These are phyloP conservation scores for Drosophila pectinifera DNA, from an alignment of 1,140 invertebrate species.

Conservation along the genomic window DNA sequence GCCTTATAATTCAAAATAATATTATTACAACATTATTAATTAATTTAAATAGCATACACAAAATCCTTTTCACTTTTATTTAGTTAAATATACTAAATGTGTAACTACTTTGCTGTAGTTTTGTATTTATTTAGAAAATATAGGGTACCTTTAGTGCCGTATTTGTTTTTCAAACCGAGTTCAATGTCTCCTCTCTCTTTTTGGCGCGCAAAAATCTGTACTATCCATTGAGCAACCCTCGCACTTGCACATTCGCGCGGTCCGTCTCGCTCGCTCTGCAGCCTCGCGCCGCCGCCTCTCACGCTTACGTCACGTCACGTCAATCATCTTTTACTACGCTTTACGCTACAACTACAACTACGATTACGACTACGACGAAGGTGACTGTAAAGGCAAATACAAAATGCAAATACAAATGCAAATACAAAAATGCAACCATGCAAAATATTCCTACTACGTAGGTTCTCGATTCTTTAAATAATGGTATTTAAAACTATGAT, in stretches of 20 bases:
- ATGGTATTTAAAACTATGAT: too few relatives aligned
- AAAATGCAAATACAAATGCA: conserved; percentile 23
- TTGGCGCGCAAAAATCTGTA: conserved; percentile 54
- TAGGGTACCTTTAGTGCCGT: background rate
- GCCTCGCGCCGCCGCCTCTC: conserved; percentile 13
- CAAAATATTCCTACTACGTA: conserved; percentile 3
- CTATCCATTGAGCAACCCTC: conserved; percentile 49
- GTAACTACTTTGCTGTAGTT: too few relatives aligned
- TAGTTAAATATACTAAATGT: too few relatives aligned
- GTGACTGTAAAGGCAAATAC: conserved; percentile 14
- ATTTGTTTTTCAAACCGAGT: conserved; percentile 15
- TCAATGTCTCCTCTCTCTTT: conserved; percentile 56
- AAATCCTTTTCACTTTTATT: too few relatives aligned
- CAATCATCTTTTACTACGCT: conserved; percentile 47
- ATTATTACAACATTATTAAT: too few relatives aligned
- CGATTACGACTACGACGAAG: conserved; percentile 17
- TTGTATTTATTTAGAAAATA: background rate
- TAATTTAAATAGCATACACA: too few relatives aligned
- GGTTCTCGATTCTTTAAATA: conserved; percentile 5
- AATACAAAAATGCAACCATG: conserved; percentile 2
- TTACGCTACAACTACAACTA: conserved; percentile 42
- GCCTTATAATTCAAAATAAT: too few relatives aligned
- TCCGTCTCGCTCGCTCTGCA: background rate
- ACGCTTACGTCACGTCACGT: conserved; percentile 39
- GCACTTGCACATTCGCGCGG: conserved; percentile 12